Evolutionary conservation across 2,797 vertebrate genomes (phyloP).

Genomic region (Spondyliosoma cantharus): DNA sequence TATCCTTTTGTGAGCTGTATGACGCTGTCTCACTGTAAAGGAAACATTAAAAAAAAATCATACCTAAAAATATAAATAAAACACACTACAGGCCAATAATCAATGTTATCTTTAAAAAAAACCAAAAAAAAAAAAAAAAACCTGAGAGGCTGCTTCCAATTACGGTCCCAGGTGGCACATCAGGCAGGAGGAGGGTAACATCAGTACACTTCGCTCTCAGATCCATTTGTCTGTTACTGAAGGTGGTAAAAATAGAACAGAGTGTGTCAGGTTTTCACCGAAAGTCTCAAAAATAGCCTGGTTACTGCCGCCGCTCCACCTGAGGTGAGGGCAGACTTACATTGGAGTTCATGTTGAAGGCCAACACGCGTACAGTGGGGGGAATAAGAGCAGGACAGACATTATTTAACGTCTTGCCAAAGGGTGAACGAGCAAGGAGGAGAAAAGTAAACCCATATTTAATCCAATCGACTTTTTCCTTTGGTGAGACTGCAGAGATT

Average conservation of each 20-base stretch:
- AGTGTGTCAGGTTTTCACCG: slow-evolving; percentile 26
- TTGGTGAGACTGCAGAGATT: no score
- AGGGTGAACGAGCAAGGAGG: neutral
- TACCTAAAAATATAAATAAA: neutral
- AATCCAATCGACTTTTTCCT: no score
- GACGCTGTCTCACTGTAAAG: no score
- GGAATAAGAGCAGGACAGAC: neutral
- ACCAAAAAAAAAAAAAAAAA: neutral
- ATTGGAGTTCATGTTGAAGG: slow-evolving; percentile 11
- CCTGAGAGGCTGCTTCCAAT: neutral
- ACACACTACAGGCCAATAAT: neutral
- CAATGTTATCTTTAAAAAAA: slow-evolving; percentile 10
- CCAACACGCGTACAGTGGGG: slow-evolving; percentile 2
- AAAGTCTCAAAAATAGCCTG: slow-evolving; percentile 35
- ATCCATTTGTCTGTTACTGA: slow-evolving; percentile 41
- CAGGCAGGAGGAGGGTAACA: slow-evolving; percentile 9
- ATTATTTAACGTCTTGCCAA: neutral
- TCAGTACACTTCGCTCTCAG: slow-evolving; percentile 23
- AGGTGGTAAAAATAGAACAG: slow-evolving; percentile 39
- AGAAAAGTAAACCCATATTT: no score
- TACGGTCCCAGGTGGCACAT: slow-evolving; percentile 26
- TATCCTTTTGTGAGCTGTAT: no score
- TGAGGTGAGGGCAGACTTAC: slow-evolving; percentile 9
- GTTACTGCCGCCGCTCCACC: slow-evolving; percentile 10
- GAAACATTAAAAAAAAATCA: no score